Conservation (phyloP, 1,140 invertebrate species). For the Drosophila nebulosa region DNA sequence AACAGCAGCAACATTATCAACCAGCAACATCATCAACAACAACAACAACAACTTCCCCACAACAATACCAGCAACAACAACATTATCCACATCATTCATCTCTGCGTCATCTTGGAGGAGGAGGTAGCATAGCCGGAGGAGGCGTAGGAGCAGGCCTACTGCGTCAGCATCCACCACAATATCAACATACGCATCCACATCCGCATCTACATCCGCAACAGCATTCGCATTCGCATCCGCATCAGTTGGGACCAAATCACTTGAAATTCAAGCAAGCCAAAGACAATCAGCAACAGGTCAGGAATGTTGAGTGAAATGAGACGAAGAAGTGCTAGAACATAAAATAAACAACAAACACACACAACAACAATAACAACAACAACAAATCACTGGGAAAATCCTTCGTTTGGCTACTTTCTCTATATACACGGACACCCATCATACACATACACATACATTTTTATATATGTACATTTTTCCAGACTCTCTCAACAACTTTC, state of each 20-base stretch:
- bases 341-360: background rate
- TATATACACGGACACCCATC: no score
- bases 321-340: slow-evolving; percentile 17
- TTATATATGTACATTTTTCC: background rate
- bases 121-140: no score
- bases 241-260: slow-evolving; percentile 68
- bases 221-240: background rate
- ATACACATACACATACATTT: background rate
- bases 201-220: slow-evolving; percentile 6
- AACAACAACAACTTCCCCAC: slow-evolving; percentile 35
- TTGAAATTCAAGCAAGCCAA: slow-evolving; percentile 61
- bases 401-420: background rate
- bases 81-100: slow-evolving; percentile 72
- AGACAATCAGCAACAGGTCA: slow-evolving; percentile 80
- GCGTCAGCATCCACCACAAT: slow-evolving; percentile 50
- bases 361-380: background rate
- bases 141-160: slow-evolving; percentile 44
- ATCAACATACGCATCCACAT: slow-evolving; percentile 15
- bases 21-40: slow-evolving; percentile 53
- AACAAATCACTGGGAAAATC: background rate
- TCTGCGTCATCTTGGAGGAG: slow-evolving; percentile 74
- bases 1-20: slow-evolving; percentile 69
- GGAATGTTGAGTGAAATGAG: slow-evolving; percentile 35
- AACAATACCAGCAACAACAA: slow-evolving; percentile 42
- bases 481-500: background rate